Base-by-base conservation (phyloP, 2,888 invertebrate species). In the Pseudanteris insignis region DNA sequence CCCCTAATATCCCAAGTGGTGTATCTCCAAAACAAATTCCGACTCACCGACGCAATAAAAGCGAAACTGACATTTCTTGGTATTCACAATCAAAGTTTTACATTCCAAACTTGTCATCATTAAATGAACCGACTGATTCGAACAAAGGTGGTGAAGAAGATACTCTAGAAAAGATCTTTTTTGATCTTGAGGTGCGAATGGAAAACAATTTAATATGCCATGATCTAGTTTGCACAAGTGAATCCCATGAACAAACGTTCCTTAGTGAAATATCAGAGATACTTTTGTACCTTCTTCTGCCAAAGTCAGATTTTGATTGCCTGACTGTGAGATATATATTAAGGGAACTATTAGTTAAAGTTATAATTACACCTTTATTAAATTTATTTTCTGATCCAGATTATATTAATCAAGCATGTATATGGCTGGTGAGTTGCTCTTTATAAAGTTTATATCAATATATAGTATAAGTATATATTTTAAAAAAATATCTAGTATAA, bases 171-270 rank as follows among this genome's bases (percentile, higher is more conserved):
- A 88, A 89, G 70, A 84, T 89, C 75, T 96, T 96, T 81, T 96
- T 96, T 80, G 92, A 95, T 76, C 81, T 93, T 66, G 96, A 96
- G 82, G 86, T 89, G 64, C 89, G 91, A 57, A 89, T 92, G 88
- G 94, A 94, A 78, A 88, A 89, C 68, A 89, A 88, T 74, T 79
- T 86, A 61, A 79, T 88, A 37, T 93, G 92, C 80, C 85, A 94
- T 36, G 93, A 94, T 82, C 82, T 87, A 68, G 88, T 93, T 62
- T 92, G 92, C 76, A 86, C 85, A 34, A 88, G 90, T 74, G 81
- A 85, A 43, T 83, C 85, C 18, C 84, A 84, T 70, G 89, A 89
- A 74, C 58, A 78, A 88, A 92, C 90, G 67, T 89, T 92, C 74
- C 82, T 95, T 5, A 88, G 88, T 70, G 92, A 94, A 80, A 82